Base-by-base conservation (phyloP, 2,113 vertebrate species). In the Salvelinus namaycush region DNA sequence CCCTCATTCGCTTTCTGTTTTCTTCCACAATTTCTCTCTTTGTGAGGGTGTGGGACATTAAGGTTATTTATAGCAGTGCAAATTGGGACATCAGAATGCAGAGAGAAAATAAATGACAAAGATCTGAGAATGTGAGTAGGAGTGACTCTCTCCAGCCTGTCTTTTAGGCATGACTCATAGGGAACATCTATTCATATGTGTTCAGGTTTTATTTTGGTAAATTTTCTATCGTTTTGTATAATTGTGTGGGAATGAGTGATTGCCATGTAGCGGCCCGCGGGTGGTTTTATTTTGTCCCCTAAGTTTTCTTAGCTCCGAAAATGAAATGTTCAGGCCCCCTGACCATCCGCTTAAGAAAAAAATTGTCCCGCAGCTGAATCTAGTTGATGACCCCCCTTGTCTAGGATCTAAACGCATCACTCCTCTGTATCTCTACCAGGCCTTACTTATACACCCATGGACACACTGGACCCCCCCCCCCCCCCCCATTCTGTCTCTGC, bases 21-120 rank as follows among this genome's bases (percentile, higher is more conserved):
- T 13, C 31, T 69, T 65, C 62, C 66, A 14, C n/a, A 26, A n/a
- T 7, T 68, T 8, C 27, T 67, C 49, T 66, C n/a, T 12, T 22
- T 26, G 11, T 29, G 49, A 73, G 51, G 48, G 68, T 39, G 39
- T 39, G 7, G 7, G 39, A 39, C 39, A 39, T 39, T 39, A 39
- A 9, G 39, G 39, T 67, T 92, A 89, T 90, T 89, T 90, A 88
- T 91, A 90, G 86, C 73, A 24, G 22, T 51, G 72, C 60, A 83
- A 92, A 89, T 87, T 83, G 83, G 88, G 83, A 83, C 87, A 81
- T 70, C 74, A 67, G 18, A 9, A 65, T 29, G 60, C 22, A 9
- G 59, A 31, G 60, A 65, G 39, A 9, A 9, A 9, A 9, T 39
- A 20, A 18, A 31, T 5, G 66, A 6, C 1, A 18, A 39, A 39